Evolutionary conservation across 37 sponge, comb jelly and placozoan genomes (phyloP), one percentile per base, ranked within the genome.

Genomic region (Aphrocallistes beatrix): DNA sequence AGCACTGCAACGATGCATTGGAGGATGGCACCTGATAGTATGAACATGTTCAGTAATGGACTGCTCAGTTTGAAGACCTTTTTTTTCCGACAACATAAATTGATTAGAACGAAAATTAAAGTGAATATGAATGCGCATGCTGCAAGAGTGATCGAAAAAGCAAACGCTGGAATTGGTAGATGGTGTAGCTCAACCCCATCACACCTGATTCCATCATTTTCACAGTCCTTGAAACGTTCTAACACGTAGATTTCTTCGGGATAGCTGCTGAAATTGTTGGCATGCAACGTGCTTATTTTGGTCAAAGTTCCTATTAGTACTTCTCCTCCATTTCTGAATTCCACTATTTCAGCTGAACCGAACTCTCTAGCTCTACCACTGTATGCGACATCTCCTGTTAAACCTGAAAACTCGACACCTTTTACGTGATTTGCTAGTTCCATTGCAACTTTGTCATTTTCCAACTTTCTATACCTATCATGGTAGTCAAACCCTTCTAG

Each of bases 171-270:
- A 25, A 13, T 60, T 60, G 75, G 75, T 30, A 60, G n/a, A 30
- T 60, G 75, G n/a, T 60, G 75, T 19, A 60, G 75, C 21, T 60
- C 75, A 21, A 60, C 75, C 3, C 75, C 75, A 60, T 60, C 75
- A 19, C 10, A 30, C 6, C 28, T 19, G 8, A 19, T 30, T 25
- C 28, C 75, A 25, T 60, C 32, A 8, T 32, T 60, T 13, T 1
- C 75, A 13, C 10, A 60, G n/a, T 19, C 10, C 75, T 19, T 28
- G 34, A 60, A 60, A 21, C 34, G 1, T 60, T 8, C 75, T 32
- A 6, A 6, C 3, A 60, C 34, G 34, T 60, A 19, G 6, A 28
- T 8, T 13, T 60, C 75, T 3, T 30, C 21, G 3, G n/a, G 10
- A 30, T 13, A 19, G 17, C 21, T 60, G n/a, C 75, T 60, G 3